Conservation (phyloP, 1,140 invertebrate species). For the Cheumatopsyche charites region DNA sequence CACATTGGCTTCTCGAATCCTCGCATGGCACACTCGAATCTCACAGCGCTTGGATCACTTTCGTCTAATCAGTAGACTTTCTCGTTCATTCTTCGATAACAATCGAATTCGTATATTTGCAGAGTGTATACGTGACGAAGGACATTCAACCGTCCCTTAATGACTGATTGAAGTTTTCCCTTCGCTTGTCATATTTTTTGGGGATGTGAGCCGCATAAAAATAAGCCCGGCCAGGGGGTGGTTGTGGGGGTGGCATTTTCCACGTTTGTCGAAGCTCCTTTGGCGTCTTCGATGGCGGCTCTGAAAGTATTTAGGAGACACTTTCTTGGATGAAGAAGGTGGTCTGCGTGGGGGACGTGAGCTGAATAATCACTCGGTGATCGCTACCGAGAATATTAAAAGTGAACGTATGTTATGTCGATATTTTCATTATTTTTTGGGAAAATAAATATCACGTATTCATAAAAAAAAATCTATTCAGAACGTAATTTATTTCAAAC, state of each 20-base stretch:
- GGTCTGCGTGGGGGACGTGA: slow-evolving; percentile 5
- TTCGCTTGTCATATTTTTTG: slow-evolving; percentile 28
- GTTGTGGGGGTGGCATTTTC: not conserved
- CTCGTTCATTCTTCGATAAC: no score
- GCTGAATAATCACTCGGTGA: not conserved
- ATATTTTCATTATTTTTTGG: not conserved
- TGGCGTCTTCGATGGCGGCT: not conserved
- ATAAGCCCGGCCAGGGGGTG: not conserved
- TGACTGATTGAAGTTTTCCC: slow-evolving; percentile 30
- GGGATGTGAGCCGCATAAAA: slow-evolving; percentile 15
- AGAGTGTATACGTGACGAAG: no score
- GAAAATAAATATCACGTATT: slow-evolving; percentile 14
- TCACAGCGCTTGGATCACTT: no score
- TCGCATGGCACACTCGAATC: no score
- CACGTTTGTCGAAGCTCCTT: no score
- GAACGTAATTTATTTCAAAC: slow-evolving; percentile 5
- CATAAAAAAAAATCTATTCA: slow-evolving; percentile 22
- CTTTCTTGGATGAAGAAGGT: slow-evolving; percentile 18
- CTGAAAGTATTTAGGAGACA: slow-evolving; percentile 29
- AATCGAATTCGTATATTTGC: no score
- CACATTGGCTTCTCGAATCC: no score
- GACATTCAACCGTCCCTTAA: not conserved
- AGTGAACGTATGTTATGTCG: no score
- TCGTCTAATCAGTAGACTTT: no score
- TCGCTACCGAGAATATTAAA: no score